Evolutionary conservation across 2,797 vertebrate genomes (phyloP).

Genomic region (Molossus alvarezi): DNA sequence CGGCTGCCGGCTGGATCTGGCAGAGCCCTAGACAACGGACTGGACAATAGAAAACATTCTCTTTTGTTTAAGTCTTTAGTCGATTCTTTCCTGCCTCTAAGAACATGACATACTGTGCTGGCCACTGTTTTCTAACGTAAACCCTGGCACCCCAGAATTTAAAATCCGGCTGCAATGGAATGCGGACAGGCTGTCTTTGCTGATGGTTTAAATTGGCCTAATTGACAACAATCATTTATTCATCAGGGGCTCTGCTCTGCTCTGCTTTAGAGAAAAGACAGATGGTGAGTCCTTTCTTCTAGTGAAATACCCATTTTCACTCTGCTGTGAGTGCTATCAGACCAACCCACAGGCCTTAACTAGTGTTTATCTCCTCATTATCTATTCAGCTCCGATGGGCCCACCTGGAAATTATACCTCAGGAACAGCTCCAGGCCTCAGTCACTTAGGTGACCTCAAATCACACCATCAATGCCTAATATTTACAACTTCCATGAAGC

Average conservation of each 20-base stretch:
- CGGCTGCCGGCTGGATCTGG: neutral
- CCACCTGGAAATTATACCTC: neutral
- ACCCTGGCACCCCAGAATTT: neutral
- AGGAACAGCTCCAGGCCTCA: neutral
- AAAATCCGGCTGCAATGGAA: neutral
- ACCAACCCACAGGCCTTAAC: neutral
- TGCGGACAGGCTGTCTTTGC: constrained; percentile 54
- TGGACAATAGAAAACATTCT: neutral
- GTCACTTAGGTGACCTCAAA: neutral
- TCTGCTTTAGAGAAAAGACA: constrained; percentile 67
- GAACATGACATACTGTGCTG: neutral
- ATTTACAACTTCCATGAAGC: neutral
- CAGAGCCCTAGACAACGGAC: neutral
- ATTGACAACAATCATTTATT: constrained; percentile 72
- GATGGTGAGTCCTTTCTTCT: constrained; percentile 50
- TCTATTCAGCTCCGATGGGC: neutral
- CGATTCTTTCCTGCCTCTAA: constrained; percentile 34
- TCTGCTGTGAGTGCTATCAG: neutral
- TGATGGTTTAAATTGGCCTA: constrained; percentile 72
- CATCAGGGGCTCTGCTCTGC: constrained; percentile 75
- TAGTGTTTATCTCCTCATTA: neutral
- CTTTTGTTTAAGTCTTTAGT: neutral
- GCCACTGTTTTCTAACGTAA: constrained; percentile 5
- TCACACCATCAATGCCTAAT: neutral
- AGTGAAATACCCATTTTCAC: constrained; percentile 73